These are phyloP conservation scores for Nudaria mundana DNA, from an alignment of 2,888 invertebrate genomes.

Conservation along the genomic window DNA sequence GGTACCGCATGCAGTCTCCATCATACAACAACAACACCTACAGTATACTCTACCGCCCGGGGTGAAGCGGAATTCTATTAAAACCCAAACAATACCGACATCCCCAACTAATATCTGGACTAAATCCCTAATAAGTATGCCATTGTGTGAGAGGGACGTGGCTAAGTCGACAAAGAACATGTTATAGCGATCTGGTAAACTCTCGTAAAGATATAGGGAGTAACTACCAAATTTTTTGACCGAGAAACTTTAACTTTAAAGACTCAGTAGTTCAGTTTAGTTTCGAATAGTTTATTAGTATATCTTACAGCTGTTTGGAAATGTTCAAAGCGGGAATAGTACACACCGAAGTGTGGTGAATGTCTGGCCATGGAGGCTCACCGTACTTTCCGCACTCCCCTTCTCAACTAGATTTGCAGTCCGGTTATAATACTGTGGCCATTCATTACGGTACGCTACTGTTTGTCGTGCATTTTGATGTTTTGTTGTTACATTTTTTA, in stretches of 20 bases:
- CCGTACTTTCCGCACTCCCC: constrained; percentile 79
- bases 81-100: constrained; percentile 78
- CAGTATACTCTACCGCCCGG: constrained; percentile 69
- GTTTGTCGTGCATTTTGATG: constrained; percentile 64
- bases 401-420: constrained; percentile 77
- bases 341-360: constrained; percentile 77
- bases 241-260: constrained; percentile 26
- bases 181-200: constrained; percentile 73
- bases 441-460: constrained; percentile 74
- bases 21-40: constrained; percentile 34
- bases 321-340: constrained; percentile 47
- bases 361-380: constrained; percentile 80
- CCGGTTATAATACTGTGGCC: constrained; percentile 74
- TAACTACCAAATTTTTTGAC: constrained; percentile 6
- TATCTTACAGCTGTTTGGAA: constrained; percentile 38
- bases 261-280: constrained; percentile 10
- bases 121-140: constrained; percentile 82
- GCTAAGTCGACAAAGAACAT: constrained; percentile 78
- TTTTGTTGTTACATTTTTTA: constrained; percentile 47
- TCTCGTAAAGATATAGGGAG: constrained; percentile 11
- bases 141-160: constrained; percentile 80
- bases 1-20: constrained; percentile 42
- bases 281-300: constrained; percentile 23
- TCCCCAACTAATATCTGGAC: constrained; percentile 82
- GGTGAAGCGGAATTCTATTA: constrained; percentile 76